These are phyloP conservation scores for Sebastes diaconus DNA, from an alignment of 2,797 vertebrate species.

Conservation along the genomic window DNA sequence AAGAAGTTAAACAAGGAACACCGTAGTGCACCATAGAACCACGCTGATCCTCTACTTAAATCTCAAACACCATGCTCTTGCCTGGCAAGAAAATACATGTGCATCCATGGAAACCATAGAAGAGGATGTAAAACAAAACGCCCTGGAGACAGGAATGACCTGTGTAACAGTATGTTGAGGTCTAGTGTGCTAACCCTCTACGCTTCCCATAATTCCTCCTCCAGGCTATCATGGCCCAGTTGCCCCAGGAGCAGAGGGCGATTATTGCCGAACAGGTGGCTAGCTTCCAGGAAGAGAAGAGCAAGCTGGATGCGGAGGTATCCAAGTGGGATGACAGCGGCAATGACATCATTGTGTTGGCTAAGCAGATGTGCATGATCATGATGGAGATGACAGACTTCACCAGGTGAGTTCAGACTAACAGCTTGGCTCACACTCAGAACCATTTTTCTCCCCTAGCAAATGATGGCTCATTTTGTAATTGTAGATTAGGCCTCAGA, in stretches of 20 bases:
- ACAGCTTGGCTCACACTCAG: neutral
- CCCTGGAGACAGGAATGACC: constrained; percentile 15
- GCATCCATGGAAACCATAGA: constrained; percentile 21
- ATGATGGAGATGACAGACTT: constrained; percentile 99
- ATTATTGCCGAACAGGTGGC: constrained; percentile 99
- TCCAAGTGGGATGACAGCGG: constrained; percentile 99
- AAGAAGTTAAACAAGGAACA: neutral
- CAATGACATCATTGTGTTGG: constrained; percentile 99
- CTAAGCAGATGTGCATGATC: constrained; percentile 99
- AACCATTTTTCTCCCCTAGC: neutral
- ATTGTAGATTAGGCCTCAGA: neutral
- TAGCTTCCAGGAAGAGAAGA: constrained; percentile 98
- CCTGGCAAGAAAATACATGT: neutral
- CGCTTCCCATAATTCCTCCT: constrained; percentile 41
- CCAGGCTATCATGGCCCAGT: constrained; percentile 98
- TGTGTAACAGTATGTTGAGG: constrained; percentile 16
- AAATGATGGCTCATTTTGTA: neutral
- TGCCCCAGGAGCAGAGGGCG: constrained; percentile 97
- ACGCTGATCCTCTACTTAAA: neutral
- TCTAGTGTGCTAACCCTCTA: constrained; percentile 43
- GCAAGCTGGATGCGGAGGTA: constrained; percentile 98
- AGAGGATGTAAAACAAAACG: constrained; percentile 7
- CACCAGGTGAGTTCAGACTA: constrained; percentile 87
- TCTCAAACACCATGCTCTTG: neutral
- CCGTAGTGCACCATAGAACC: neutral